These are phyloP conservation scores for Melinaea menophilus DNA, from an alignment of 2,888 invertebrate species.

Conservation along the genomic window DNA sequence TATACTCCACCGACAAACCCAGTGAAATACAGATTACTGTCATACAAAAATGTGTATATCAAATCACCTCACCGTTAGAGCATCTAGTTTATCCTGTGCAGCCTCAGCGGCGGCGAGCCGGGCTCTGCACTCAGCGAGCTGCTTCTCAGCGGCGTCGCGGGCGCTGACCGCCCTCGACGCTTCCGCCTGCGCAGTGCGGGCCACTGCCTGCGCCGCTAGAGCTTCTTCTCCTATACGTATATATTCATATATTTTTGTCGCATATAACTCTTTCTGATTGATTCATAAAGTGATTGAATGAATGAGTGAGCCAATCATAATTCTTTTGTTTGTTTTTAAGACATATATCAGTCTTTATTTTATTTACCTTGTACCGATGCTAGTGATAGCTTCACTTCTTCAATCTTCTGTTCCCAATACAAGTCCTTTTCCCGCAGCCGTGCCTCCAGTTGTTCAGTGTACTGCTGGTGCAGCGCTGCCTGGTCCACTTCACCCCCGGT, in stretches of 20 bases:
- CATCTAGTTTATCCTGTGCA: slow-evolving; percentile 67
- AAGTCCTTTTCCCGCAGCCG: slow-evolving; percentile 79
- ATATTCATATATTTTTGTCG: background rate
- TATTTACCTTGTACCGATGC: slow-evolving; percentile 83
- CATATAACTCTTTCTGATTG: no score
- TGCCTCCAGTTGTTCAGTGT: slow-evolving; percentile 77
- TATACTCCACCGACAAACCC: no score
- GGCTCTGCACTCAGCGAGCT: slow-evolving; percentile 49
- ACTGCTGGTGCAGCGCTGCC: slow-evolving; percentile 74
- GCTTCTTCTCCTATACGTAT: slow-evolving; percentile 62
- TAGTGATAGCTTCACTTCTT: slow-evolving; percentile 74
- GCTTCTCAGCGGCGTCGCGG: slow-evolving; percentile 53
- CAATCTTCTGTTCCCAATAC: slow-evolving; percentile 80
- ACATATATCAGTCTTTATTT: background rate
- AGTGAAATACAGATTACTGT: no score
- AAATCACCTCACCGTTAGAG: slow-evolving; percentile 49
- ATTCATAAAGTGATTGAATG: no score
- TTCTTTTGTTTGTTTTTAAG: no score
- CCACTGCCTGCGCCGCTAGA: slow-evolving; percentile 65
- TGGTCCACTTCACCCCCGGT: slow-evolving; percentile 66
- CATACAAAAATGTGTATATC: background rate
- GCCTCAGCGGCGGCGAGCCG: slow-evolving; percentile 60
- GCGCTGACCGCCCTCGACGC: slow-evolving; percentile 54
- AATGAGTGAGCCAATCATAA: no score
- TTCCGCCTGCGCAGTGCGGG: slow-evolving; percentile 65